A percentile compares a stretch with the other conserved stretches of the same genome.
Conservation (phyloP, 2,888 invertebrate genomes). For the Hemaris fuciformis region DNA sequence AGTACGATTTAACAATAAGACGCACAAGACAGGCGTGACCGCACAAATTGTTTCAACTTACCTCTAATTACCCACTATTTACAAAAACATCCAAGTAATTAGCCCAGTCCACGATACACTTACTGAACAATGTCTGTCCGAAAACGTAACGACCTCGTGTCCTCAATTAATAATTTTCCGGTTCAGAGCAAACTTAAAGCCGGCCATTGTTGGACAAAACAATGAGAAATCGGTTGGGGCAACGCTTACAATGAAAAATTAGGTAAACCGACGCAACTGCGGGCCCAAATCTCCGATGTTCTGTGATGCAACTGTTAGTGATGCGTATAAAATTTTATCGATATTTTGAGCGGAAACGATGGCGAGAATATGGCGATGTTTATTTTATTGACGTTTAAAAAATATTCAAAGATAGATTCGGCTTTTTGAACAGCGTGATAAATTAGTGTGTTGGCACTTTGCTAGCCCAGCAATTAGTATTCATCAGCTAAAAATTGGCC, state of each 20-base stretch:
- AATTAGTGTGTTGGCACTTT: too few species aligned
- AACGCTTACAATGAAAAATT: constrained; percentile 63
- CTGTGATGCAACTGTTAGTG: constrained; percentile 59
- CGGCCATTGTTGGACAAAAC: constrained; percentile 57
- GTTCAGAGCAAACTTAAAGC: constrained; percentile 40
- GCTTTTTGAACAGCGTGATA: too few species aligned
- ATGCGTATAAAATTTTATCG: constrained; percentile 30
- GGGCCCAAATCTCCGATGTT: constrained; percentile 55
- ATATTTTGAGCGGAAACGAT: constrained; percentile 14
- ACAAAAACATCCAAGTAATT: neutral
- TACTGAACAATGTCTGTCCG: neutral
- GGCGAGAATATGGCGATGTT: too few species aligned
- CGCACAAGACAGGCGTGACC: too few species aligned
- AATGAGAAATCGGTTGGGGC: constrained; percentile 54
- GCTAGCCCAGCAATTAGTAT: too few species aligned
- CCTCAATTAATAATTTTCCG: constrained; percentile 59
- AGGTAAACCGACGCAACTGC: constrained; percentile 59
- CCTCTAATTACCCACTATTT: too few species aligned
- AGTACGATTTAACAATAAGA: too few species aligned
- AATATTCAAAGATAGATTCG: too few species aligned
- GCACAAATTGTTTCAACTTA: too few species aligned
- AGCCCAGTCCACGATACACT: neutral
- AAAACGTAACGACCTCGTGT: constrained; percentile 33
- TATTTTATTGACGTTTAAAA: neutral
- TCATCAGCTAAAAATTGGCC: too few species aligned